Base-by-base conservation (phyloP, 2,797 vertebrate genomes). In the Hylomyscus alleni region DNA sequence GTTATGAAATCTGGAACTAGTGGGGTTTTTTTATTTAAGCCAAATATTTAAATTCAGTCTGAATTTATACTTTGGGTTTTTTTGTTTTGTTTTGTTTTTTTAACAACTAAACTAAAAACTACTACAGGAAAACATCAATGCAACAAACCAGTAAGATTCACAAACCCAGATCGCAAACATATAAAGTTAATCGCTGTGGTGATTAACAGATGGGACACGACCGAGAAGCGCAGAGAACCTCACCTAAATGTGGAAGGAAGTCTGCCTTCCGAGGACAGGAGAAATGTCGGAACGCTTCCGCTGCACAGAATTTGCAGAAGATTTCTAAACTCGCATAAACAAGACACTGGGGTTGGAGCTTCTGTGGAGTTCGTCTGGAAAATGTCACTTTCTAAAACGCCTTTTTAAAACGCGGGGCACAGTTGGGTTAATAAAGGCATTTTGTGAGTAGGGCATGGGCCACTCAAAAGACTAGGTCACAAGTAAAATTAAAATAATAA, bases 1-100 rank as follows among this genome's bases (percentile, higher is more conserved):
- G 82, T 96, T 96, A 95, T 94, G 80, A 93, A 96, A 96, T 78
- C 77, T 94, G 69, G 95, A 92, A 84, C 67, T 50, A 44, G 15
- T 52, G 1, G 6, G 29, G 8, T n/a, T 44, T 26, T 44, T 54
- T 40, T 50, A 44, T n/a, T 60, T 54, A 29, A 58, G 14, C 67
- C n/a, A 29, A 81, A 89, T 90, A 22, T 12, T 52, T 92, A 80
- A 94, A 93, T 92, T 92, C 77, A 83, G 47, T 52, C 81, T 88
- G 88, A 65, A 78, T 13, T 50, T 92, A 54, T 56, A 34, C 20
- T 62, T 86, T 82, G 13, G 52, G 12, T 52, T 52, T 52, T 52
- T 52, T 52, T 50, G 50, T 50, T 50, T 52, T 52, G 50, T 52
- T 20, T 20, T 20, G 1, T 19, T 56, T 56, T 56, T 56, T 44